phyloP scores from a whole-genome alignment of 2,888 invertebrate species.

The Catotricha subobsoleta region DNA sequence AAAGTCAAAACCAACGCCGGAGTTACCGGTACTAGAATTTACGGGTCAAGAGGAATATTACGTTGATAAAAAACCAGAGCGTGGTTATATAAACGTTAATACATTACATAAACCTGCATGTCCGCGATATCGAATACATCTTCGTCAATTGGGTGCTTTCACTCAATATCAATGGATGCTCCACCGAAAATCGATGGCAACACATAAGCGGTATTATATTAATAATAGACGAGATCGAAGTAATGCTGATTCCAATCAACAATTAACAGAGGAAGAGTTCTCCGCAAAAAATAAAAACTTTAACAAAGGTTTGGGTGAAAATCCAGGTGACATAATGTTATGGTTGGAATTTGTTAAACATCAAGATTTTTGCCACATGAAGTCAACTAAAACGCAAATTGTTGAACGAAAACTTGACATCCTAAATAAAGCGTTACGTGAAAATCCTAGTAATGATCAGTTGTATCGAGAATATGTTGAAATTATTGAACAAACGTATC shows the following conservation, averaged over 20 bases:
- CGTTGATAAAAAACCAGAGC: conserved; percentile 37
- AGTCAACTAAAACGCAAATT: conserved; percentile 20
- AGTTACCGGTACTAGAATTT: conserved; percentile 16
- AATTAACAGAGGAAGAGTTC: conserved; percentile 30
- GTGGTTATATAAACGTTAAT: conserved; percentile 37
- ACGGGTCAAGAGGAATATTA: conserved; percentile 34
- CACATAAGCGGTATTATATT: conserved; percentile 12
- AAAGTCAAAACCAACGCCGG: neutral
- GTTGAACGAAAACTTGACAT: conserved; percentile 41
- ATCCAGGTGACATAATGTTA: conserved; percentile 33
- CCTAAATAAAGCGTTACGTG: conserved; percentile 38
- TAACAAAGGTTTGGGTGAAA: conserved; percentile 33
- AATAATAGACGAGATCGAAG: conserved; percentile 22
- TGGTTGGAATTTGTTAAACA: conserved; percentile 43
- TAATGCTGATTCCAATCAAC: conserved; percentile 13
- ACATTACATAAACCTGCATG: conserved; percentile 45
- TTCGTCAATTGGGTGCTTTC: neutral
- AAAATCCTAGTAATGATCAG: conserved; percentile 34
- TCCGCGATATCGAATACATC: conserved; percentile 31
- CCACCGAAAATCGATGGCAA: no score
- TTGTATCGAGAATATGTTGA: conserved; percentile 29
- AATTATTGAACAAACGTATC: conserved; percentile 32
- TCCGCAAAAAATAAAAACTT: conserved; percentile 33
- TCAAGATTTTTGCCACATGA: conserved; percentile 31
- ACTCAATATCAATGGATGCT: neutral